These are phyloP conservation scores for Parascotia fuliginaria DNA, from an alignment of 2,888 invertebrate species.

Conservation along the genomic window DNA sequence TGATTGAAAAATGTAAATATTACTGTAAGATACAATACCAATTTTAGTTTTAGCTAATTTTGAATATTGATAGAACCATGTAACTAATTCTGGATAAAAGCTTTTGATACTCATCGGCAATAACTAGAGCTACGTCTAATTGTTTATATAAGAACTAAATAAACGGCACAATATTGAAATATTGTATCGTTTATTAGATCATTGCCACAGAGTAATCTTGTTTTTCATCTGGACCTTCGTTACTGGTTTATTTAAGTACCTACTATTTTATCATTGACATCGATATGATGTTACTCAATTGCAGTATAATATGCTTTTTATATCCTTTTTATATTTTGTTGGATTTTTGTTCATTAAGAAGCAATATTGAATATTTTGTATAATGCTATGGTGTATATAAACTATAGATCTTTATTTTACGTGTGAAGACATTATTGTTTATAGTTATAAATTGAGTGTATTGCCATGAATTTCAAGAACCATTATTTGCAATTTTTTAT, in stretches of 20 bases:
- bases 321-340: slow-evolving; percentile 13
- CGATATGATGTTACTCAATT: slow-evolving; percentile 12
- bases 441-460: slow-evolving; percentile 16
- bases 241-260: slow-evolving; percentile 22
- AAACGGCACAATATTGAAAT: background rate
- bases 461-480: slow-evolving; percentile 1
- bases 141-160: background rate
- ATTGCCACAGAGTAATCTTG: background rate
- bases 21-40: slow-evolving; percentile 37
- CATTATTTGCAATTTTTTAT: background rate
- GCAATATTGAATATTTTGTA: slow-evolving; percentile 15
- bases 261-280: slow-evolving; percentile 24
- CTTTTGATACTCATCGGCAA: background rate
- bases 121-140: background rate
- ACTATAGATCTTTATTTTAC: slow-evolving; percentile 17
- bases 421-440: slow-evolving; percentile 26
- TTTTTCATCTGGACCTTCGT: slow-evolving; percentile 2
- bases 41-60: slow-evolving; percentile 44
- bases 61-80: slow-evolving; percentile 33
- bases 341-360: slow-evolving; percentile 14
- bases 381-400: slow-evolving; percentile 36
- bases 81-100: slow-evolving; percentile 22
- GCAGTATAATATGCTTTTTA: slow-evolving; percentile 21
- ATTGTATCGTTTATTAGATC: background rate
- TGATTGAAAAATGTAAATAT: slow-evolving; percentile 39